Evolutionary conservation across 2,888 invertebrate genomes (phyloP), one percentile per base, ranked within the genome.

Genomic region (Cryptocheilus praepositus): DNA sequence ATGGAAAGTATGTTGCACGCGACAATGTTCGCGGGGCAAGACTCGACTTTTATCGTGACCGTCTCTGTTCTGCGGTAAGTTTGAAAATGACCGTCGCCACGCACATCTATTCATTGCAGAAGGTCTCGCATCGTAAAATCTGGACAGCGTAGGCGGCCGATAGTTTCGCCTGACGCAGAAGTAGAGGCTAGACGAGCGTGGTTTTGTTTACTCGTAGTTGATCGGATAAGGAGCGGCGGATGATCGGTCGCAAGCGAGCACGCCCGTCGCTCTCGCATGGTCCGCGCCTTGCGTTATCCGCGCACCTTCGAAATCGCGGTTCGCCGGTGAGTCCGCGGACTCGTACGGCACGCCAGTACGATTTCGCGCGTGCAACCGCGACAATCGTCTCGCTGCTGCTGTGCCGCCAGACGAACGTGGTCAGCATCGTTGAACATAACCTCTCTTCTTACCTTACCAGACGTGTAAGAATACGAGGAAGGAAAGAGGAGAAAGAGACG

Each of bases 311-410:
- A 72, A 76, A 73, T 71, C 68, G 70, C 74, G 67, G 62, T 70
- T 61, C 69, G 61, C 62, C 59, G 67, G 58, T 66, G 70, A 60
- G 67, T 49, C 49, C 64, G 64, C 68, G 58, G 59, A 52, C 51
- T 22, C 51, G 45, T 36, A 36, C 59, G 64, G 49, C 44, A 54
- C 54, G 69, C 70, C 79, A 79, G 77, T 79, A 64, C 67, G 66
- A 66, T 79, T 72, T 72, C 75, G 70, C 77, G 79, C 79, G 77
- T 68, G 71, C 70, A 54, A 64, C 72, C 62, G 74, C 67, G 68
- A 71, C 71, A 71, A 71, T 71, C 73, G 69, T 53, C 54, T 66
- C 70, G 63, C 56, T 60, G 49, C 11, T 19, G 22, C 25, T 60
- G 49, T 36, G 36, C 43, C 51, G 65, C 53, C 52, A 49, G 36